Base-by-base conservation (phyloP, 1,140 invertebrate genomes). In the Liolophura sinensis region DNA sequence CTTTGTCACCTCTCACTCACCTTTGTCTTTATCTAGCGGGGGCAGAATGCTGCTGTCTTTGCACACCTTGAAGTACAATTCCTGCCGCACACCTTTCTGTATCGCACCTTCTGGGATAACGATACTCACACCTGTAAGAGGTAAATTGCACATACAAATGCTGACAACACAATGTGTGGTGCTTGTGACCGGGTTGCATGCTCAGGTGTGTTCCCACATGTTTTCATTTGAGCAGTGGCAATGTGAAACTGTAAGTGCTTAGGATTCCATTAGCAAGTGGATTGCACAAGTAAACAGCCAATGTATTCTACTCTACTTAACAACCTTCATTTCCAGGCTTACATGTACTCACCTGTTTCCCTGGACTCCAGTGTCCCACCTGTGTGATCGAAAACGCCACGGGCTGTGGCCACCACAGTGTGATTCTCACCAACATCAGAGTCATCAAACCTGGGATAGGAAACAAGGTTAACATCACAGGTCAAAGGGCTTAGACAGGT, bases 41-140 rank as follows among this genome's bases (percentile, higher is more conserved):
- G 92, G 92, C 71, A 91, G 88, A 75, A 90, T 90, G 80, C 90
- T 85, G 64, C 85, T 84, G 74, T 88, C 86, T 63, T 86, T 79
- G 77, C 88, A 89, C 69, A 97, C 94, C 81, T 95, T 95, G 87
- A 97, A 96, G 89, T 96, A 97, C 78, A 97, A 92, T 85, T 96
- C 93, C 87, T 96, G 93, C 71, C 90, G 88, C 70, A 89, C 88
- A 52, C 92, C 92, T 22, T 89, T 87, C 57, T 90, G 88, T 70
- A 97, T 90, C 46, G 95, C 95, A 65, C 92, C 92, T 63, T 91
- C 89, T 51, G 95, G 95, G 77, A 97, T 93, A 73, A 92, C 89
- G 64, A 97, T 85, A 60, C 91, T 92, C 47, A 97, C 95, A 71
- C 94, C 94, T 78, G 73, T 54, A 63, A 64, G 47, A 61, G 5